These are phyloP conservation scores for Oophaga sylvatica DNA, from an alignment of 2,797 vertebrate species.

Conservation along the genomic window DNA sequence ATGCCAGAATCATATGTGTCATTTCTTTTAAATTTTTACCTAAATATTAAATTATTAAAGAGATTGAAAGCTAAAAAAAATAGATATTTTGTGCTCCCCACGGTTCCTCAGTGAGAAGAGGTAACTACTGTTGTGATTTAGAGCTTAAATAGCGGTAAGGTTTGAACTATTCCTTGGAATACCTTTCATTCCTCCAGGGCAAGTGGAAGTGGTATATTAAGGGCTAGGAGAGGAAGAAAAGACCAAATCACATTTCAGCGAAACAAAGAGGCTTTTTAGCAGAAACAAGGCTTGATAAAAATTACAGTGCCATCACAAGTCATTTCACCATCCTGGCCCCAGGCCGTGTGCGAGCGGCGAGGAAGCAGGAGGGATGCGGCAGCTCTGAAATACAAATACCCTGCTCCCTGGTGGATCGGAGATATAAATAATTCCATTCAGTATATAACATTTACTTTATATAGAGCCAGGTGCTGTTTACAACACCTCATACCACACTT, in stretches of 20 bases:
- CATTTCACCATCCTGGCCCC: conserved; percentile 74
- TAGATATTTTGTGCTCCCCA: neutral
- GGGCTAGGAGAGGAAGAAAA: conserved; percentile 74
- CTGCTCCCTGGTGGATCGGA: conserved; percentile 69
- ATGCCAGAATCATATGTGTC: neutral
- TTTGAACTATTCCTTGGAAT: conserved; percentile 74
- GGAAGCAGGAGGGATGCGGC: conserved; percentile 71
- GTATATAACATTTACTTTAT: conserved; percentile 70
- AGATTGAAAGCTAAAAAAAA: neutral
- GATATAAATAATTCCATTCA: conserved; percentile 74
- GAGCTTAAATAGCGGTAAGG: conserved; percentile 72
- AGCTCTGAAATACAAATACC: conserved; percentile 71
- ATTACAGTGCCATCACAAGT: conserved; percentile 78
- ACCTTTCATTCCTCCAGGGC: conserved; percentile 76
- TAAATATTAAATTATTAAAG: neutral
- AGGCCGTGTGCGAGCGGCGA: conserved; percentile 72
- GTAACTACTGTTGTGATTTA: conserved; percentile 71
- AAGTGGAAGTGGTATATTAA: conserved; percentile 79
- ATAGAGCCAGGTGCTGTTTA: conserved; percentile 71
- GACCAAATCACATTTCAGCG: conserved; percentile 80
- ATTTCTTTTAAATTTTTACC: neutral
- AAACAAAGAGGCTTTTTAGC: conserved; percentile 84
- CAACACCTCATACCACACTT: conserved; percentile 56
- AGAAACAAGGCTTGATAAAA: conserved; percentile 83
- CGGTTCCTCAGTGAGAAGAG: conserved; percentile 52